Percentiles rank a stretch among this genome's conserved stretches.
Conservation (phyloP, 2,888 invertebrate genomes). For the Blastobasis lacticolella region DNA sequence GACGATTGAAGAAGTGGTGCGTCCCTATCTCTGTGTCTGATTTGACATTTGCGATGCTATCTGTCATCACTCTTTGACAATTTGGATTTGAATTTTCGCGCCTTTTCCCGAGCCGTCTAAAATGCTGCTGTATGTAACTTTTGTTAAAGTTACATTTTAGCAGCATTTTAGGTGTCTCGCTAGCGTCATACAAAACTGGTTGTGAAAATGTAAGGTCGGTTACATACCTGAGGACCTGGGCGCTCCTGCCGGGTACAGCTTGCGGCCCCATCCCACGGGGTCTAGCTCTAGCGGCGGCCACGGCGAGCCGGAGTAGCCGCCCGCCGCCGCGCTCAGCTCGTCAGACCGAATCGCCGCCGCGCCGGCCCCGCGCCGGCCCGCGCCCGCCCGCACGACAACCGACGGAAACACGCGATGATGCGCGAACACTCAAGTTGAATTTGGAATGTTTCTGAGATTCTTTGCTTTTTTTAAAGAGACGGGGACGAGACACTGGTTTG, state of each 20-base stretch:
- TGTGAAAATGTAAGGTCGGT: background rate
- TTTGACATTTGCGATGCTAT: no score
- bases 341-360: conserved; percentile 81
- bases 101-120: no score
- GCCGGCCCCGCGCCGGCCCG: conserved; percentile 35
- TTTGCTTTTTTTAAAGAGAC: background rate
- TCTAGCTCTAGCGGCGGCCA: conserved; percentile 86
- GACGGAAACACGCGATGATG: conserved; percentile 16
- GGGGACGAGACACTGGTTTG: conserved; percentile 12
- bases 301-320: conserved; percentile 86
- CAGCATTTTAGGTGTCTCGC: no score
- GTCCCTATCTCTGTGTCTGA: no score
- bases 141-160: no score
- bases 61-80: no score
- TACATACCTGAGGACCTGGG: conserved; percentile 75
- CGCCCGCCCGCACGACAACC: conserved; percentile 52
- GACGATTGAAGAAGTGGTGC: no score
- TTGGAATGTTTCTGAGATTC: conserved; percentile 7
- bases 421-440: conserved; percentile 23
- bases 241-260: conserved; percentile 83
- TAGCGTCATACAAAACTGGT: no score
- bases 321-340: conserved; percentile 81
- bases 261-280: conserved; percentile 86
- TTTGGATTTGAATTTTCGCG: no score
- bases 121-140: no score